Base-by-base conservation (phyloP, 37 sponge, comb jelly and placozoan species). In the Beroe forskalii region DNA sequence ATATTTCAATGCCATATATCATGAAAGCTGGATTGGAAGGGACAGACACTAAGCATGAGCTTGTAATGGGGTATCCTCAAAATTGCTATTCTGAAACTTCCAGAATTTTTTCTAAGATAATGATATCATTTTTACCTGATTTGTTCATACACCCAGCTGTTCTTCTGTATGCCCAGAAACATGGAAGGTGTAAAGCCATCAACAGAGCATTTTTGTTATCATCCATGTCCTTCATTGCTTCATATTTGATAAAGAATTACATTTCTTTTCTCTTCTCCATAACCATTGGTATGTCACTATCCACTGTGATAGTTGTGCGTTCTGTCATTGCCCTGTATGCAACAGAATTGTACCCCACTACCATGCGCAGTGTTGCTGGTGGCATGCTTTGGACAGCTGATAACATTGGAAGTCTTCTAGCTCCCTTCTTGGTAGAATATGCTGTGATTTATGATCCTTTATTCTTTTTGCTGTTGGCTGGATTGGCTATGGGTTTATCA, bases 261-360 rank as follows among this genome's bases (percentile, higher is more conserved):
- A 48, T 32, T 43, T 80, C 48, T 0, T 41, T 37, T 9, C 40
- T 38, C 8, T 80, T 80, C 55, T 80, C 86, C 28, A 14, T 80
- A 1, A 22, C 86, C 6, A 80, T 80, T n/a, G 86, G 86, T 27
- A 44, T 38, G 8, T 32, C 86, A 6, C 43, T 80, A 3, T 22
- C 44, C 27, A 43, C 86, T 6, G 35, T 80, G 0, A 25, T 48
- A 42, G 86, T 48, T 44, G 44, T 20, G 8, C 86, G 86, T 23
- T 35, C 40, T 1, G 86, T 80, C 25, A 41, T 80, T 8, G 40
- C 35, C 19, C 55, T 80, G 24, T 80, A 80, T 37, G 35, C 86
- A 6, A 12, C 86, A 23, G 86, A 80, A 44, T 30, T 80, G 55
- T 80, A 44, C 48, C 86, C 86, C 40, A 80, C 86, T 37, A 80